phyloP scores from a whole-genome alignment of 2,888 invertebrate species.

The Drosophila recens region DNA sequence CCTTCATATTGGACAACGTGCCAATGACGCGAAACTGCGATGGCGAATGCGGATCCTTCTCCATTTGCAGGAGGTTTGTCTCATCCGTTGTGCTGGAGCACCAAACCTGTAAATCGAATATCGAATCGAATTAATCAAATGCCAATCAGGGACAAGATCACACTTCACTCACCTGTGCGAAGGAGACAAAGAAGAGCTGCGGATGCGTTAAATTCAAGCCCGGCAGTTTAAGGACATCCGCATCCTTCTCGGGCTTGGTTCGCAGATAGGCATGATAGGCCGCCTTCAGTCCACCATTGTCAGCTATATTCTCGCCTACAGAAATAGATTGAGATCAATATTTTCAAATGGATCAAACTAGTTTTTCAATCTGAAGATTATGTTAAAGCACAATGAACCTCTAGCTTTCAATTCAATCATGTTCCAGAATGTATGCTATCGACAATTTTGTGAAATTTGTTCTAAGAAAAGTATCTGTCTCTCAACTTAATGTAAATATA shows the following conservation, averaged over 20 bases:
- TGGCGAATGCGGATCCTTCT: constrained; percentile 97
- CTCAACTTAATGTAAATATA: not conserved
- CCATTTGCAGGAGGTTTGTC: constrained; percentile 93
- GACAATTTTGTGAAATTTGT: not conserved
- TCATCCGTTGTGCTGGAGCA: constrained; percentile 95
- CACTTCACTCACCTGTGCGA: constrained; percentile 92
- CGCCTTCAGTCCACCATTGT: constrained; percentile 96
- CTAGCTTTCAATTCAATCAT: constrained; percentile 8
- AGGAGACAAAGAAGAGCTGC: constrained; percentile 97
- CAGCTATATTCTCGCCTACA: constrained; percentile 94
- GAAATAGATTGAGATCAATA: not conserved
- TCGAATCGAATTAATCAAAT: not conserved
- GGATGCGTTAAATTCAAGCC: constrained; percentile 94
- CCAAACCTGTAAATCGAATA: constrained; percentile 88
- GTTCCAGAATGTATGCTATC: constrained; percentile 11
- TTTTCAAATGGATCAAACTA: no score
- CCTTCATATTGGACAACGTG: constrained; percentile 93
- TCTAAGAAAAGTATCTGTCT: not conserved
- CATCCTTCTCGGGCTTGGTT: constrained; percentile 85
- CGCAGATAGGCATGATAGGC: constrained; percentile 94
- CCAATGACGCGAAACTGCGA: constrained; percentile 94
- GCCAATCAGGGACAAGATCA: not conserved
- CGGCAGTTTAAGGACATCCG: constrained; percentile 89
- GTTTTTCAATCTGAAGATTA: not conserved
- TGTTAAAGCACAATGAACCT: constrained; percentile 5